Evolutionary conservation across 2,888 invertebrate species (phyloP).

Genomic region (Meteorus colon): DNA sequence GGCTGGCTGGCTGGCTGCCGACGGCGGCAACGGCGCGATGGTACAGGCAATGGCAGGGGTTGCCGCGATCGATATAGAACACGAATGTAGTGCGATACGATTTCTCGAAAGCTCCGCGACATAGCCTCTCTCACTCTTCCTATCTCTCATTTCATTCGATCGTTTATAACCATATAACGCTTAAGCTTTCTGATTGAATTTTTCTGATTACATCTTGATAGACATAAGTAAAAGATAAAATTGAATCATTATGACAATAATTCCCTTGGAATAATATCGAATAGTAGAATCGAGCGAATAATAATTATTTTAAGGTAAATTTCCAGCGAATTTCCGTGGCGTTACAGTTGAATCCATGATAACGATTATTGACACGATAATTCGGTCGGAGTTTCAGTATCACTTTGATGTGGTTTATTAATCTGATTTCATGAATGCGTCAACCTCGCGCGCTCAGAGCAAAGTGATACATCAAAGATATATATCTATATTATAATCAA

Average conservation of each 20-base stretch:
- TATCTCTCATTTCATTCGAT: background rate
- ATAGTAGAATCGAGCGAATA: background rate
- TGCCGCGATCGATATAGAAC: slow-evolving; percentile 50
- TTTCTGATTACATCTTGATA: slow-evolving; percentile 1
- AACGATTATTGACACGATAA: slow-evolving; percentile 14
- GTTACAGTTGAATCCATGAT: background rate
- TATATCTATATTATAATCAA: too few relatives aligned
- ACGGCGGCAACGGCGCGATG: slow-evolving; percentile 28
- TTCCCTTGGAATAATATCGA: background rate
- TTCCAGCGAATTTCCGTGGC: background rate
- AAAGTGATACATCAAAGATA: slow-evolving; percentile 7
- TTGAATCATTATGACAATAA: background rate
- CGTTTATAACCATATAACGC: slow-evolving; percentile 9
- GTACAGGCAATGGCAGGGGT: background rate
- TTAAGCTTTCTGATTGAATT: slow-evolving; percentile 19
- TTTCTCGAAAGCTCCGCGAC: slow-evolving; percentile 29
- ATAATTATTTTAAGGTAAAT: background rate
- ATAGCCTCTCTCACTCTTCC: background rate
- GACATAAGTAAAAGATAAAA: background rate
- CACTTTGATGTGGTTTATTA: slow-evolving; percentile 22
- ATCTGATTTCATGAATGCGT: slow-evolving; percentile 14
- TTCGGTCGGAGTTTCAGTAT: background rate
- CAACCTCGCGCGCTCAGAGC: background rate
- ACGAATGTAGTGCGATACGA: slow-evolving; percentile 41
- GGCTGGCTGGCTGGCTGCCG: slow-evolving; percentile 38